A percentile compares a stretch with the other conserved stretches of the same genome.
Conservation (phyloP, 2,797 vertebrate genomes). For the Gobio occitaniae region DNA sequence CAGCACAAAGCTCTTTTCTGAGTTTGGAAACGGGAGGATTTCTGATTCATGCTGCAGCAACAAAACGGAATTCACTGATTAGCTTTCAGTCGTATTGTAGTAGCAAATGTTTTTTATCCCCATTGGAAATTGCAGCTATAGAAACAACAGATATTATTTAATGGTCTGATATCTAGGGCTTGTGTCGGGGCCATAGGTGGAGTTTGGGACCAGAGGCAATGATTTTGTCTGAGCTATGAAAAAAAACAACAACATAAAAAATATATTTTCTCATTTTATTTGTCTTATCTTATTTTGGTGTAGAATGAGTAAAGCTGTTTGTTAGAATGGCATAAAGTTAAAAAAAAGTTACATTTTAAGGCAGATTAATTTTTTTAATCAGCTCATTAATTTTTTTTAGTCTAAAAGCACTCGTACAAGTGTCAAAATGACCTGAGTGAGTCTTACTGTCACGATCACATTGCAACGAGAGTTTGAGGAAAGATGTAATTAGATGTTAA, state of each 20-base stretch:
- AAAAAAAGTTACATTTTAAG: no score
- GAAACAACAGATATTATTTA: neutral
- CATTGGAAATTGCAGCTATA: neutral
- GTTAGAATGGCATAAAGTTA: neutral
- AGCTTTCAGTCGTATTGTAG: neutral
- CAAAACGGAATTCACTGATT: neutral
- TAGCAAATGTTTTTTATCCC: neutral
- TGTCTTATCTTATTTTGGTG: neutral
- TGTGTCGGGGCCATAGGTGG: no score
- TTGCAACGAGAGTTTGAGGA: no score
- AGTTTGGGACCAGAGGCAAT: no score
- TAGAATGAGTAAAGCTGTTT: neutral
- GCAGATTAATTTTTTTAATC: no score
- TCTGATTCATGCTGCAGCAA: constrained; percentile 91
- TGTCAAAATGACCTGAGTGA: no score
- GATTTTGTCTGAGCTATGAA: no score
- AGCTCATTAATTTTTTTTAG: no score
- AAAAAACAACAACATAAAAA: no score
- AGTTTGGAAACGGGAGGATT: constrained; percentile 94
- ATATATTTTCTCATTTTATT: neutral
- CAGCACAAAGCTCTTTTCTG: constrained; percentile 93
- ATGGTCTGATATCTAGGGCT: neutral
- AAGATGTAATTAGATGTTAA: no score
- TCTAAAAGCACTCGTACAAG: no score
- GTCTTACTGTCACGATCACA: no score